Conservation (phyloP, 2,113 vertebrate species). For the Toxostoma redivivum region DNA sequence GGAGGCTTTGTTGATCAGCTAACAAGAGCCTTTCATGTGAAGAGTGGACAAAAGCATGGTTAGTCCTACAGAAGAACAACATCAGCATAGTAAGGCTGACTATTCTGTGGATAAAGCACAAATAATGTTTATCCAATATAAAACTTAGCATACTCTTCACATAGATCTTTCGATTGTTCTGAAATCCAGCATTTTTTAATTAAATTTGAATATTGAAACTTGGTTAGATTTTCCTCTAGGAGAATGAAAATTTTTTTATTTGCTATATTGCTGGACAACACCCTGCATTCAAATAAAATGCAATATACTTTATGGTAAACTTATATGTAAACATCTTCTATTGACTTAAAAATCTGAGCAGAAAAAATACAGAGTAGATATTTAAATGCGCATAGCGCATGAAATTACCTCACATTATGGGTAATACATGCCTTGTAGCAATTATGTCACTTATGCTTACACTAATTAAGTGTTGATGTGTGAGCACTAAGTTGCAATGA, state of each 20-base stretch:
- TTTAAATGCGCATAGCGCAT: slow-evolving; percentile 78
- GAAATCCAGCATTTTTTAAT: not conserved
- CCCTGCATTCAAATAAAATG: not conserved
- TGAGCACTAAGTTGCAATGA: slow-evolving; percentile 78
- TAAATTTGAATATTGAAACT: not conserved
- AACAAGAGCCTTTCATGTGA: not conserved
- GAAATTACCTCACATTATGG: slow-evolving; percentile 82
- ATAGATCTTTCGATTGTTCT: not conserved
- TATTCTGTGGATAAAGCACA: not conserved
- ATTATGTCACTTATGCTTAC: slow-evolving; percentile 83
- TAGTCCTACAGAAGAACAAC: not conserved
- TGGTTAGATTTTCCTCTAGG: not conserved
- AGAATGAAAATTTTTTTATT: not conserved
- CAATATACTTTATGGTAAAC: slow-evolving; percentile 5
- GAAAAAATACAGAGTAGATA: slow-evolving; percentile 70
- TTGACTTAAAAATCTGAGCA: slow-evolving; percentile 71
- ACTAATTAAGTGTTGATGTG: slow-evolving; percentile 85
- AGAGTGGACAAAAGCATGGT: not conserved
- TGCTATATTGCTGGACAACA: not conserved
- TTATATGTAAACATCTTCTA: slow-evolving; percentile 62
- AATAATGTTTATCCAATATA: not conserved
- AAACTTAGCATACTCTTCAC: not conserved
- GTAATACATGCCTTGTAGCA: slow-evolving; percentile 80
- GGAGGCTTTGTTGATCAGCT: not conserved
- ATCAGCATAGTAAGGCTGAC: not conserved